Evolutionary conservation across 1,140 invertebrate genomes (phyloP), one percentile per base, ranked within the genome.

Genomic region (Ceratina calcarata): DNA sequence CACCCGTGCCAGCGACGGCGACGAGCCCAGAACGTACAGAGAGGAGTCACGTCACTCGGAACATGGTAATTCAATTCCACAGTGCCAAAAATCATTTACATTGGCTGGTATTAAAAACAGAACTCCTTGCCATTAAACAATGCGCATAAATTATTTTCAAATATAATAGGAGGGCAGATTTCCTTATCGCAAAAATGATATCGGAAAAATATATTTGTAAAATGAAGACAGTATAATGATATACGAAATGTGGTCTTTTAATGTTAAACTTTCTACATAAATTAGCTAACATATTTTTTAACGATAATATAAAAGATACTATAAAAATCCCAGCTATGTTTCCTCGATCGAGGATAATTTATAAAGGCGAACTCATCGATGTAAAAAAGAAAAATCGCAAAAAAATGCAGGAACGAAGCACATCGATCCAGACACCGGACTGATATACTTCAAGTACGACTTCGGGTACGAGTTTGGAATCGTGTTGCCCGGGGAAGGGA

Each of bases 371-470:
- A 7, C 4, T 32, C 27, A 32, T 32, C 27, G 27, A 32, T 32
- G 16, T 20, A 18, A 12, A 37, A 57, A 6, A 45, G 37, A 13
- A 24, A 22, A n/a, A 57, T 55, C 18, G 13, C 22, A 0, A 13
- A 58, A 65, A 75, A 66, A 53, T n/a, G 65, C 86, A 96, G 96
- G 96, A 89, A 96, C 95, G 80, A 96, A 96, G 91, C 95, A 96
- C 89, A 95, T 96, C 84, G 96, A 96, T 91, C 95, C 95, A 81
- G 95, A 96, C 85, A 96, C 95, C 32, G 96, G 96, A 80, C 93
- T 97, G 49, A 96, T 96, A 88, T 97, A 96, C 92, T 97, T 96
- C 94, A 97, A 97, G 92, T 96, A 97, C 89, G 96, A 97, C 92
- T 97, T 97, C 88, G 96, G 96, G 76, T 97, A 97, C 89, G 96